Conservation (phyloP, 2,888 invertebrate genomes). For the Agrotis clavis region DNA sequence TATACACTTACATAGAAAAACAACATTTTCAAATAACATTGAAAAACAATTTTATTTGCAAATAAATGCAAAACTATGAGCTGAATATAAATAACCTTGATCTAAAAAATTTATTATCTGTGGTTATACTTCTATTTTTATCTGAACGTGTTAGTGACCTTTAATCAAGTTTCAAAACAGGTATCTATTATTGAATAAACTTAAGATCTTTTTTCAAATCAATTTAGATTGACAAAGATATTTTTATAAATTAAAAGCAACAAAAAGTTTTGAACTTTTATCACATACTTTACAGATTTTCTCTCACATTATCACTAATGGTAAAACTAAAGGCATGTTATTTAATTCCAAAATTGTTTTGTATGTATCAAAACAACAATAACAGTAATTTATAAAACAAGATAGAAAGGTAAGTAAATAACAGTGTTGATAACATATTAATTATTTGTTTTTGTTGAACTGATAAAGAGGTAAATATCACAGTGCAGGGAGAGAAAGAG, state of each 20-base stretch:
- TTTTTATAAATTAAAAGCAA: too few relatives aligned
- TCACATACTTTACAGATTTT: not conserved
- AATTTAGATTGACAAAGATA: not conserved
- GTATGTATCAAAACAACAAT: not conserved
- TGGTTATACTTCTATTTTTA: constrained; percentile 24
- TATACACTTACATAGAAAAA: not conserved
- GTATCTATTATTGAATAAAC: constrained; percentile 3
- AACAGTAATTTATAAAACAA: constrained; percentile 3
- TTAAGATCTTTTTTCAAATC: not conserved
- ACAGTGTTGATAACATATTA: constrained; percentile 27
- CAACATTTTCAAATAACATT: too few relatives aligned
- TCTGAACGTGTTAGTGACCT: constrained; percentile 42
- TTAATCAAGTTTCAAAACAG: constrained; percentile 9
- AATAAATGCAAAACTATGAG: constrained; percentile 15
- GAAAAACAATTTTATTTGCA: constrained; percentile 35
- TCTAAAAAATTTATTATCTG: constrained; percentile 19
- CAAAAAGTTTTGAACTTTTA: not conserved
- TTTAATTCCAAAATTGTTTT: too few relatives aligned
- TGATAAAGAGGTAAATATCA: constrained; percentile 52
- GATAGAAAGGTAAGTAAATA: constrained; percentile 33
- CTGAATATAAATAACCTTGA: constrained; percentile 35
- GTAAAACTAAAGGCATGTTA: too few relatives aligned
- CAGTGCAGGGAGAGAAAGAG: constrained; percentile 20
- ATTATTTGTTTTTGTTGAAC: constrained; percentile 12
- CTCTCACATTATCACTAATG: not conserved